Evolutionary conservation across 2,797 vertebrate species (phyloP).

Genomic region (Neostethus bicornis): DNA sequence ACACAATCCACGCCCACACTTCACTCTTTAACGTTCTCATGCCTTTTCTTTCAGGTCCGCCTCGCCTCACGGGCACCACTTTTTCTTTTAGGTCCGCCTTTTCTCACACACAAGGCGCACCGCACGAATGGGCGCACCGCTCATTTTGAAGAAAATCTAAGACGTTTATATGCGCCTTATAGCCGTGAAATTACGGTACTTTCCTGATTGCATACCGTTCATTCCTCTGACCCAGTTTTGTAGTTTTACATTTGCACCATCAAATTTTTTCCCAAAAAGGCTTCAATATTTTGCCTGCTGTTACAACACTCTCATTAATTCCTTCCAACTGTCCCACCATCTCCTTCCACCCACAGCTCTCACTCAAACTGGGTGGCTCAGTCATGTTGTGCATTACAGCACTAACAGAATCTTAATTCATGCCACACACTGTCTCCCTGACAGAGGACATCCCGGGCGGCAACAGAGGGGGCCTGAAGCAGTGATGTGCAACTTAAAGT

Average conservation of each 20-base stretch:
- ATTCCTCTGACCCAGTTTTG: conserved; percentile 27
- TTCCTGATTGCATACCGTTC: not conserved
- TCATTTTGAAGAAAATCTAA: no score
- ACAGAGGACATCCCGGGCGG: conserved; percentile 31
- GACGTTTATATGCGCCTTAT: not conserved
- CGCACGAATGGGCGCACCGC: no score
- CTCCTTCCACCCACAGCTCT: conserved; percentile 21
- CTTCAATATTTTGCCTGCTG: conserved; percentile 30
- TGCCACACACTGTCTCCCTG: conserved; percentile 32
- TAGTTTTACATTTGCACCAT: conserved; percentile 24
- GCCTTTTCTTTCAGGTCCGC: no score
- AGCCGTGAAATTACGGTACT: not conserved
- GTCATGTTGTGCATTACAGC: conserved; percentile 31
- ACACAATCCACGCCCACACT: no score
- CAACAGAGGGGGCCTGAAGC: conserved; percentile 46
- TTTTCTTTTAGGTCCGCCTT: no score
- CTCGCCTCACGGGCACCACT: no score
- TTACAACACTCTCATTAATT: conserved; percentile 38
- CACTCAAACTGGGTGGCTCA: conserved; percentile 38
- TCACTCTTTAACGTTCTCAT: no score
- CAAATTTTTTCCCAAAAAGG: conserved; percentile 35
- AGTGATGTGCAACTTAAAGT: conserved; percentile 64
- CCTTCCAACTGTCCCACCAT: conserved; percentile 14
- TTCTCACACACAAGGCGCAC: no score
- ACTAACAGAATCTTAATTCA: conserved; percentile 55